Evolutionary conservation across 2,888 invertebrate species (phyloP).

Genomic region (Rhamnusium bicolor): DNA sequence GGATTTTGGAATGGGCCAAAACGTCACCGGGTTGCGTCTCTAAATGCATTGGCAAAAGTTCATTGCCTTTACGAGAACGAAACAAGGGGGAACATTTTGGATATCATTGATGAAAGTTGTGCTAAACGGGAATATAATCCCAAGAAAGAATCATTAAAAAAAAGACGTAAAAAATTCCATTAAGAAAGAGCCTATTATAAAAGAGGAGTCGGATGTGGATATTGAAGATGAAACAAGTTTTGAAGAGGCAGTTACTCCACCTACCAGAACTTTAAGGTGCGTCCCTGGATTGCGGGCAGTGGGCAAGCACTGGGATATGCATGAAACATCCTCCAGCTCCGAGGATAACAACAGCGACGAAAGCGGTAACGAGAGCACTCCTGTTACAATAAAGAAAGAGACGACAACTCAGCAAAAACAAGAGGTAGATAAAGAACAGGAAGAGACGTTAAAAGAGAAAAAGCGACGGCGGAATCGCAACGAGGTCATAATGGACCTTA

Average conservation of each 20-base stretch:
- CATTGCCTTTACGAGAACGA: conserved; percentile 94
- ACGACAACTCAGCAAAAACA: conserved; percentile 61
- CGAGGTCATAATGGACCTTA: conserved; percentile 84
- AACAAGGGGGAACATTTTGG: conserved; percentile 79
- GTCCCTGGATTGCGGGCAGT: conserved; percentile 84
- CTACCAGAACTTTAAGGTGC: conserved; percentile 78
- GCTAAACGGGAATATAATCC: conserved; percentile 20
- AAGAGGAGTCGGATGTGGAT: conserved; percentile 43
- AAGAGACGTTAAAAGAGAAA: conserved; percentile 67
- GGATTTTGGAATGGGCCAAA: conserved; percentile 86
- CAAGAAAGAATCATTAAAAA: conserved; percentile 34
- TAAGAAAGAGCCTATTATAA: conserved; percentile 31
- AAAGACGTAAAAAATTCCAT: conserved; percentile 30
- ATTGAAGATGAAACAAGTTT: conserved; percentile 50
- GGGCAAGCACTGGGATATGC: conserved; percentile 90
- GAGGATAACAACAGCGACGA: conserved; percentile 62
- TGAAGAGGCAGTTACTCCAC: conserved; percentile 43
- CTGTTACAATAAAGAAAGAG: conserved; percentile 67
- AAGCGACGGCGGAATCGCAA: conserved; percentile 75
- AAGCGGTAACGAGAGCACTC: conserved; percentile 35
- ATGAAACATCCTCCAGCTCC: conserved; percentile 78
- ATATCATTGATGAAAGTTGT: conserved; percentile 58
- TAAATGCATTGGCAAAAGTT: conserved; percentile 92
- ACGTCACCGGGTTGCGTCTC: conserved; percentile 88
- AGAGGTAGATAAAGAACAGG: conserved; percentile 65